These are phyloP conservation scores for Micromussa lordhowensis DNA, from an alignment of 92 coral and sea anemone species.

Conservation along the genomic window DNA sequence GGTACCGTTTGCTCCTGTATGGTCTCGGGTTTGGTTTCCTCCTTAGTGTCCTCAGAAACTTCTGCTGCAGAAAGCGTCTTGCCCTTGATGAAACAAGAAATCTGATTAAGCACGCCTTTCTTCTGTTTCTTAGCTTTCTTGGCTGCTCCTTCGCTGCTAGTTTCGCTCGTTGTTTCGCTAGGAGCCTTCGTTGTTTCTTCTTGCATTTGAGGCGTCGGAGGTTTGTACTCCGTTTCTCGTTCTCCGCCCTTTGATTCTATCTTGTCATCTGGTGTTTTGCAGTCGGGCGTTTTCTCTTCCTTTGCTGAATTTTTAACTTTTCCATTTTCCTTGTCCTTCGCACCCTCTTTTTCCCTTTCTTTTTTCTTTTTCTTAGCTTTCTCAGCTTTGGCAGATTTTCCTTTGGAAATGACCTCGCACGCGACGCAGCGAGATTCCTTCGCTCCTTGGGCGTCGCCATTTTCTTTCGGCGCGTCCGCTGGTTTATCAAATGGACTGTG, in stretches of 20 bases:
- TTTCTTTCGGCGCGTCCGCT: slow-evolving; percentile 28
- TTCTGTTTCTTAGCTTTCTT: slow-evolving; percentile 69
- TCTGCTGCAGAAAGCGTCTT: slow-evolving; percentile 49
- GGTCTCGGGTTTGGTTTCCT: no score
- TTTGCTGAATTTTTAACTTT: slow-evolving; percentile 16
- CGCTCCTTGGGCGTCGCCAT: not conserved
- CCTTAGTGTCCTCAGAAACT: slow-evolving; percentile 15
- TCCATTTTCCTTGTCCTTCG: slow-evolving; percentile 6
- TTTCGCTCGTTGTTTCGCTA: slow-evolving; percentile 42
- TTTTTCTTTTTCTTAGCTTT: slow-evolving; percentile 35
- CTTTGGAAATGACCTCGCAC: slow-evolving; percentile 33
- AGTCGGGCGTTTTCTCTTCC: not conserved
- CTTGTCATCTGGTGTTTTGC: not conserved
- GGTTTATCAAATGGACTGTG: slow-evolving; percentile 43
- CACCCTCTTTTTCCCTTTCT: not conserved
- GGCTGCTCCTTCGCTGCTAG: slow-evolving; percentile 40
- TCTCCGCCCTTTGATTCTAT: not conserved
- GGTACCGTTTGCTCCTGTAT: not conserved
- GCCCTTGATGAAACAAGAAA: slow-evolving; percentile 76
- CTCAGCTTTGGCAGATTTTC: slow-evolving; percentile 19
- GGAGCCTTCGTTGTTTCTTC: slow-evolving; percentile 26
- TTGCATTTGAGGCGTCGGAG: not conserved
- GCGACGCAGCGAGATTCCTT: slow-evolving; percentile 25
- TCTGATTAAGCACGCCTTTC: slow-evolving; percentile 72
- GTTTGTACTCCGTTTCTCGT: not conserved